phyloP scores from a whole-genome alignment of 2,888 invertebrate species.

The Clanis bilineata region DNA sequence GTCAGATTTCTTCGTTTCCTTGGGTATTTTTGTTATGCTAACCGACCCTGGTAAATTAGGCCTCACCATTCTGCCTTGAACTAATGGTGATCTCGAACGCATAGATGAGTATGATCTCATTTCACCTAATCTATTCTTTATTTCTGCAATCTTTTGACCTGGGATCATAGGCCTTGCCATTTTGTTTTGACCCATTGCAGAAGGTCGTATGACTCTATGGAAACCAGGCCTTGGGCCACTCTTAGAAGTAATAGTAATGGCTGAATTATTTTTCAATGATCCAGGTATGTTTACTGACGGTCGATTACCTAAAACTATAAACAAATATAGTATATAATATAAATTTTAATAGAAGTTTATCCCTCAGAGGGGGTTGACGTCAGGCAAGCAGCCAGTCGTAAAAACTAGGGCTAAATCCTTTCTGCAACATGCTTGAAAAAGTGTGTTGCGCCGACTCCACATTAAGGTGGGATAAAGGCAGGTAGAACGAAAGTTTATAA shows the following conservation, averaged over 20 bases:
- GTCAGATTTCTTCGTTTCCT: conserved; percentile 52
- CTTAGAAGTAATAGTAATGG: conserved; percentile 83
- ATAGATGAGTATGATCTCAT: conserved; percentile 57
- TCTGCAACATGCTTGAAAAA: too few relatives aligned
- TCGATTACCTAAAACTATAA: conserved; percentile 65
- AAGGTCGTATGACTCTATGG: conserved; percentile 66
- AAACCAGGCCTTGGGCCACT: conserved; percentile 60
- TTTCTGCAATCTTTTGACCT: conserved; percentile 70
- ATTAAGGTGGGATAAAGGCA: too few relatives aligned
- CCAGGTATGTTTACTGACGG: conserved; percentile 71
- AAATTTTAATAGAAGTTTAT: too few relatives aligned
- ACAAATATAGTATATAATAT: too few relatives aligned
- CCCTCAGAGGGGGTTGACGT: too few relatives aligned
- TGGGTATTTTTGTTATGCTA: conserved; percentile 71
- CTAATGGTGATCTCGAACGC: conserved; percentile 58
- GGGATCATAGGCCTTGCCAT: conserved; percentile 59
- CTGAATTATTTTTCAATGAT: conserved; percentile 83
- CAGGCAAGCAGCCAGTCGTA: too few relatives aligned
- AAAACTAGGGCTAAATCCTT: too few relatives aligned
- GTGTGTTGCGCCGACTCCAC: too few relatives aligned
- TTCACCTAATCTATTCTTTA: conserved; percentile 64
- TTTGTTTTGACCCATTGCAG: conserved; percentile 59
- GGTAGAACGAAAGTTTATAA: too few relatives aligned
- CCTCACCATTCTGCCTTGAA: conserved; percentile 52
- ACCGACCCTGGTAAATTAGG: conserved; percentile 68